Percentiles rank a stretch among this genome's conserved stretches.
Evolutionary conservation across 2,797 vertebrate species (phyloP).

Genomic region (Acropternis orthonyx): DNA sequence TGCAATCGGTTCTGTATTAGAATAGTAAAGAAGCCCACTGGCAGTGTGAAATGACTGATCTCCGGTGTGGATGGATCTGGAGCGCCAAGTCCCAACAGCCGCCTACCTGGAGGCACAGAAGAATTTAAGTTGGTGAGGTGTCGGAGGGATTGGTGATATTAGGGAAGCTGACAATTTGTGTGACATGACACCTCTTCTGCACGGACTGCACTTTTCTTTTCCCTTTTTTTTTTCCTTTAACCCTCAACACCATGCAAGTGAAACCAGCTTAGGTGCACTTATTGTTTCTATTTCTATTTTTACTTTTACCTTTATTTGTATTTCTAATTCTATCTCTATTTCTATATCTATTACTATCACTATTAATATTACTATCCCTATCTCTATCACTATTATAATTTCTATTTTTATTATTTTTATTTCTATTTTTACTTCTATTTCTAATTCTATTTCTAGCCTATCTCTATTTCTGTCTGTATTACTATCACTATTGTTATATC

Average conservation of each 20-base stretch:
- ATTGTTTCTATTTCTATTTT: not conserved
- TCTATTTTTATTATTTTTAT: not conserved
- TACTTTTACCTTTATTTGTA: not conserved
- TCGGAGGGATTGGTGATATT: conserved; percentile 42
- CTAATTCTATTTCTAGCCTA: not conserved
- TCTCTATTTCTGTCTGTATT: not conserved
- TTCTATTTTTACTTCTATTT: not conserved
- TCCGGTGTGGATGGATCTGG: conserved; percentile 41
- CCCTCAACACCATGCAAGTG: not conserved
- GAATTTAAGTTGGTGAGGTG: conserved; percentile 47
- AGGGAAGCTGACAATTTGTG: conserved; percentile 39
- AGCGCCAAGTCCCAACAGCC: not conserved
- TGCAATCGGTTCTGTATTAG: conserved; percentile 57
- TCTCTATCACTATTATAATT: not conserved
- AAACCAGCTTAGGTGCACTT: not conserved
- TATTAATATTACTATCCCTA: not conserved
- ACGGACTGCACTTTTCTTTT: not conserved
- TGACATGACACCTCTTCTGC: conserved; percentile 38
- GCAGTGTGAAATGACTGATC: conserved; percentile 69
- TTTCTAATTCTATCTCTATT: not conserved
- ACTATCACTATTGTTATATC: not conserved
- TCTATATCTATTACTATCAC: not conserved
- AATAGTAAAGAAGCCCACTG: conserved; percentile 58
- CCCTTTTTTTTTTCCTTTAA: not conserved
- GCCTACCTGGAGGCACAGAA: conserved; percentile 49